phyloP scores from a whole-genome alignment of 2,113 vertebrate species.

The Syrrhaptes paradoxus region DNA sequence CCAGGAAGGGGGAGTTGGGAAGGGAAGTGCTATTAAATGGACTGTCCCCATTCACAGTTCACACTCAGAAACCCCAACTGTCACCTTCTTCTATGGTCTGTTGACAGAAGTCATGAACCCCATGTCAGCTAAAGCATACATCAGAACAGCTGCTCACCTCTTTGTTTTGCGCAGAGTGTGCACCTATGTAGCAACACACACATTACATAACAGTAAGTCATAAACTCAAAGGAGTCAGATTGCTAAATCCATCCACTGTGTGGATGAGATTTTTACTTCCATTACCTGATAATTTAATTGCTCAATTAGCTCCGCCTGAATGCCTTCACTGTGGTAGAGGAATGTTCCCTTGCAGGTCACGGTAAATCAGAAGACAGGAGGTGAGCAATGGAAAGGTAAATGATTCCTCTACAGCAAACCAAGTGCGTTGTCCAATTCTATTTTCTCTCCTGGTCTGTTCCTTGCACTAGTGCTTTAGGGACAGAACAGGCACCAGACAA shows the following conservation, averaged over 20 bases:
- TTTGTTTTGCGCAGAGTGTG: not conserved
- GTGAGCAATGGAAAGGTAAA: not conserved
- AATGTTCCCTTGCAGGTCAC: slow-evolving; percentile 40
- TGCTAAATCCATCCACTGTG: slow-evolving; percentile 16
- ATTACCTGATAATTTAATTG: slow-evolving; percentile 55
- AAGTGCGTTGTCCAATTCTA: not conserved
- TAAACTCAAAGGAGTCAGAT: slow-evolving; percentile 24
- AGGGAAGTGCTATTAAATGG: not conserved
- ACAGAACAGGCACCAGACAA: not conserved
- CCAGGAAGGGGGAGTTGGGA: not conserved
- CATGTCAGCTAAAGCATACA: accelerated
- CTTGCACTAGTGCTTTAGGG: not conserved
- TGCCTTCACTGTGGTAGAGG: not conserved
- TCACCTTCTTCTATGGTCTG: not conserved
- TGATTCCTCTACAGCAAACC: not conserved
- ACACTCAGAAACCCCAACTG: not conserved
- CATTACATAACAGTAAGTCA: slow-evolving; percentile 4
- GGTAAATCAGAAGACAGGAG: not conserved
- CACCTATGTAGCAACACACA: not conserved
- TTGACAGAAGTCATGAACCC: not conserved
- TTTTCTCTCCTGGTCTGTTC: not conserved
- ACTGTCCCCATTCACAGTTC: not conserved
- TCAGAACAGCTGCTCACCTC: not conserved
- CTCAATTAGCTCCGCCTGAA: slow-evolving; percentile 25
- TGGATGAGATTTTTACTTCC: slow-evolving; percentile 36